Percentiles rank a stretch among this genome's conserved stretches.
These are phyloP conservation scores for Mythimna loreyi DNA, from an alignment of 2,888 invertebrate species.

Conservation along the genomic window DNA sequence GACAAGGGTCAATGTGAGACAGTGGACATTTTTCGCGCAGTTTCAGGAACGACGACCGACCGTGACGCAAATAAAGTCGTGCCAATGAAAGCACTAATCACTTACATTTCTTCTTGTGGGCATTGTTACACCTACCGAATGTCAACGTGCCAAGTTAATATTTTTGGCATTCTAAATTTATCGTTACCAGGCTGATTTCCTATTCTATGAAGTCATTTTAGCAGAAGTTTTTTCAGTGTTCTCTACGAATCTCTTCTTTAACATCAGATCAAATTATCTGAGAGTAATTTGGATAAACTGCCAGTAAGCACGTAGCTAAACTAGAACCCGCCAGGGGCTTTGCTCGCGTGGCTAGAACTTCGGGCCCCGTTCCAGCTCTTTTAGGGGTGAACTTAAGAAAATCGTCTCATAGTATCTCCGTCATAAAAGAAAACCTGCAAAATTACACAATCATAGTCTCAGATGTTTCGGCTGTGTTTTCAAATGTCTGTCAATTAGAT, in stretches of 20 bases:
- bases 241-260: not conserved
- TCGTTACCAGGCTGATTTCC: conserved; percentile 68
- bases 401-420: no score
- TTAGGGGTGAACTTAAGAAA: no score
- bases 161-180: conserved; percentile 65
- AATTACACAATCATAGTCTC: no score
- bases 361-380: no score
- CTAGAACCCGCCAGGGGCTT: no score
- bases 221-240: not conserved
- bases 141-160: conserved; percentile 77
- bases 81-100: conserved; percentile 74
- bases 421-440: no score
- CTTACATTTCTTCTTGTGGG: conserved; percentile 66
- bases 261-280: not conserved
- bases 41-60: conserved; percentile 83
- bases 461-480: no score
- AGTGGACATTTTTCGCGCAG: conserved; percentile 70
- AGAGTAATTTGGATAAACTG: not conserved
- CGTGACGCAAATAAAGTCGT: conserved; percentile 77
- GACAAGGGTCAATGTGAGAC: conserved; percentile 76
- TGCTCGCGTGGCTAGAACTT: no score
- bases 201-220: conserved; percentile 24
- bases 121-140: conserved; percentile 66
- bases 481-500: no score
- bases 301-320: not conserved